Percentiles rank a stretch among this genome's conserved stretches.
Conservation (phyloP, 2,888 invertebrate species). For the Nipponacmea schrenckii region DNA sequence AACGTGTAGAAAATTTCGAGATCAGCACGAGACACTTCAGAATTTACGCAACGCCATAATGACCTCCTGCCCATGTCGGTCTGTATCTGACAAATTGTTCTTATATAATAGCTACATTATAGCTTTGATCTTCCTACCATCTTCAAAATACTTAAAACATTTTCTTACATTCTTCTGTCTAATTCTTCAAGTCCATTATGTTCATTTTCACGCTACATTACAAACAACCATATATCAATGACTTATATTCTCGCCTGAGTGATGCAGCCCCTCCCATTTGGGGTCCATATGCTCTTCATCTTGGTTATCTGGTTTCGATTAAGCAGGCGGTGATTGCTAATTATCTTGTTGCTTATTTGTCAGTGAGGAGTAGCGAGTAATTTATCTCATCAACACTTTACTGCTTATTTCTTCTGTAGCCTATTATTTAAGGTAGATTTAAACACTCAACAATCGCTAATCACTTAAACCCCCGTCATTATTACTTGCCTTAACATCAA, state of each 20-base stretch:
- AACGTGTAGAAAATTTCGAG: background rate
- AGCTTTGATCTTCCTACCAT: background rate
- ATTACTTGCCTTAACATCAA: background rate
- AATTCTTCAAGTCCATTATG: background rate
- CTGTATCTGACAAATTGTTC: slow-evolving; percentile 2
- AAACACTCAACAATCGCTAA: slow-evolving; percentile 8
- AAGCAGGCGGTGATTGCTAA: slow-evolving; percentile 2
- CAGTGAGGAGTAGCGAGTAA: slow-evolving; percentile 1
- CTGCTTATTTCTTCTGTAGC: background rate
- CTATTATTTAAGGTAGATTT: slow-evolving; percentile 8
- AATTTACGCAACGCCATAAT: background rate
- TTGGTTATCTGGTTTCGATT: background rate
- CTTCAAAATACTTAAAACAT: background rate
- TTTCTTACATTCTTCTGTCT: background rate
- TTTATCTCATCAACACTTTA: slow-evolving; percentile 1
- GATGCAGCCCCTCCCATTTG: background rate
- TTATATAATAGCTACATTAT: background rate
- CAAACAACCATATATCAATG: slow-evolving; percentile 7
- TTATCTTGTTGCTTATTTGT: slow-evolving; percentile 4
- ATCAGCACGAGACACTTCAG: background rate
- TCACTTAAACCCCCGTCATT: slow-evolving; percentile 5
- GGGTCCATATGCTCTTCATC: background rate
- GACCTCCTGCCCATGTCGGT: background rate
- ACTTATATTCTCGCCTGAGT: slow-evolving; percentile 3
- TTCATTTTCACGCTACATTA: slow-evolving; percentile 2